Evolutionary conservation across 2,113 vertebrate genomes (phyloP), one percentile per base, ranked within the genome.

Genomic region (Entomyzon cyanotis): DNA sequence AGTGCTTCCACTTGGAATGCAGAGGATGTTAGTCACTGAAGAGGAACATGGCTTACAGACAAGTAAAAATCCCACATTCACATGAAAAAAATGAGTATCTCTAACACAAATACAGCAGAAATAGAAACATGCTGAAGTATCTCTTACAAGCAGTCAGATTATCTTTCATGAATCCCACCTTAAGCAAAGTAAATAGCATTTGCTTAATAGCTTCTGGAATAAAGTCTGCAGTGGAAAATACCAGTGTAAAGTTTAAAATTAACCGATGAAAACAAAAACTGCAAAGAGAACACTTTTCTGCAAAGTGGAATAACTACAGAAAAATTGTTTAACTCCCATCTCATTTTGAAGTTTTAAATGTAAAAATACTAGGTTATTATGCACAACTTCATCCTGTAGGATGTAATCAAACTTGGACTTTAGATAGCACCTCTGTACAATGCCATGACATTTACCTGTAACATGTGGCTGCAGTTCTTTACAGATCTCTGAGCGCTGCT

Each of bases 391-490:
- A 63, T 39, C 27, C 56, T 63, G 28, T 24, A 46, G 50, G 30
- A 63, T 31, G 42, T n/a, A 53, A 84, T 39, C 39, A 30, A 42
- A 88, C 24, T 19, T 15, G 22, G 42, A 8, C 25, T 42, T 73
- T 14, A 50, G 50, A 15, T 2, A 6, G 8, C 19, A 18, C 21
- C 23, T 77, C 37, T 41, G 46, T 33, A 11, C 56, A 10, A 3
- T 17, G 15, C 39, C 30, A 5, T 12, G 58, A 4, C 22, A 86
- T 98, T 98, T 96, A 99, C 99, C 97, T 63, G 90, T 98, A 95
- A 98, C 60, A 17, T 98, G 98, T 6, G 98, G 98, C 96, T 98
- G 96, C 63, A 99, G 97, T 15, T 98, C 97, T 23, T 95, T 60
- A 89, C 98, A 98, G 56, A 99, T 95, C 65, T 97, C 98, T 53